Percentiles rank a stretch among this genome's conserved stretches.
These are phyloP conservation scores for Drosophila neocordata DNA, from an alignment of 1,140 invertebrate species.

Conservation along the genomic window DNA sequence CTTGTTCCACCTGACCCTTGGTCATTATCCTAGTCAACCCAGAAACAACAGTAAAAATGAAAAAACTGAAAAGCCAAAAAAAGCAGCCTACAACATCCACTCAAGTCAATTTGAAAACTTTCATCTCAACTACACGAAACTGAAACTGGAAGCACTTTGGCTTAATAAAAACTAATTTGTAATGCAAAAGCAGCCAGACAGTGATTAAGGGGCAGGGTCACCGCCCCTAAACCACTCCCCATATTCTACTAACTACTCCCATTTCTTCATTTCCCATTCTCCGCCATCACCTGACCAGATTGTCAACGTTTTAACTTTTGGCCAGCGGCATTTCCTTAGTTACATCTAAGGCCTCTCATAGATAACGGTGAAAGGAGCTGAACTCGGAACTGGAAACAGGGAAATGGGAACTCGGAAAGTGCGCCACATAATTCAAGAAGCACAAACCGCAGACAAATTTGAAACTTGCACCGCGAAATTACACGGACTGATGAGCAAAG, in stretches of 20 bases:
- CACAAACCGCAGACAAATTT: conserved; percentile 58
- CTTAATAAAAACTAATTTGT: conserved; percentile 64
- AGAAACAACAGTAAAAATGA: not conserved
- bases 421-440: conserved; percentile 42
- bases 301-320: conserved; percentile 48
- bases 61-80: not conserved
- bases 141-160: conserved; percentile 40
- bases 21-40: conserved; percentile 12
- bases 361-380: not conserved
- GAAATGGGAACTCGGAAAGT: not conserved
- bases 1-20: conserved; percentile 14
- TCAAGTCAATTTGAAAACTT: conserved; percentile 52
- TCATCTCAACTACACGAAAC: conserved; percentile 28
- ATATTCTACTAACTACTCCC: not conserved
- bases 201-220: conserved; percentile 32
- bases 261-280: not conserved
- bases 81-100: not conserved
- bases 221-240: not conserved
- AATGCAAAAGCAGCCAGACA: conserved; percentile 26
- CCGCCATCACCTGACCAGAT: conserved; percentile 47
- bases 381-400: not conserved
- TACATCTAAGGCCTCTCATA: conserved; percentile 4
- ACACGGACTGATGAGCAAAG: conserved; percentile 69
- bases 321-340: conserved; percentile 38
- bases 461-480: conserved; percentile 66